Conservation (phyloP, 2,113 vertebrate species). For the Callorhinus ursinus region DNA sequence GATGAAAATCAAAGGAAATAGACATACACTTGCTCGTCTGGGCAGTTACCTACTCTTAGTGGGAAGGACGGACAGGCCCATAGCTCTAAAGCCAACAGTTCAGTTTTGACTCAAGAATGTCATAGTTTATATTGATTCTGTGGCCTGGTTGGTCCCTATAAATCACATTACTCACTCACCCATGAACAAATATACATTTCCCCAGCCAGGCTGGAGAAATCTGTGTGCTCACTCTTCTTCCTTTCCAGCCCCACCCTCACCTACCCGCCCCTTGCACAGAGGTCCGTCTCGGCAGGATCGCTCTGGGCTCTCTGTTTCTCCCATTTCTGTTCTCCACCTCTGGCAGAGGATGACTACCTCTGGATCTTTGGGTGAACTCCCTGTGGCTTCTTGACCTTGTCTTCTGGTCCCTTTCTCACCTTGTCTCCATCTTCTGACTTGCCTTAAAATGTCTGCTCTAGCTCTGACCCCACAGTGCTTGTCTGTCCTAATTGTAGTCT, state of each 20-base stretch:
- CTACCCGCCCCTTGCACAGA: rapidly evolving
- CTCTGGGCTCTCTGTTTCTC: background rate
- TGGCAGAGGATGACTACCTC: background rate
- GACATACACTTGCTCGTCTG: background rate
- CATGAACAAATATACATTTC: too few relatives aligned
- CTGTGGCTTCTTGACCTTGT: background rate
- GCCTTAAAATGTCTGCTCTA: background rate
- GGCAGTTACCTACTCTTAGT: background rate
- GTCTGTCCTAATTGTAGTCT: background rate
- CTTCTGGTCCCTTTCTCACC: background rate
- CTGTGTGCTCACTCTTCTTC: background rate
- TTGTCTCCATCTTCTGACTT: background rate
- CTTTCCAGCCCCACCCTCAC: background rate
- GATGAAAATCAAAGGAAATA: background rate
- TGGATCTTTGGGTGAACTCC: background rate
- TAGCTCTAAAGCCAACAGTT: background rate
- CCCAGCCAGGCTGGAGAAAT: background rate
- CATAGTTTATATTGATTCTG: background rate
- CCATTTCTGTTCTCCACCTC: background rate
- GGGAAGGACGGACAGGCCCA: background rate
- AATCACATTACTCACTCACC: background rate
- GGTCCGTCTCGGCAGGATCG: background rate
- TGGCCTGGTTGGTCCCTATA: background rate
- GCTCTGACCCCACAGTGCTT: background rate
- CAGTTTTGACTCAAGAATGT: background rate